Evolutionary conservation across 2,888 invertebrate species (phyloP).

Genomic region (Pteria penguin): DNA sequence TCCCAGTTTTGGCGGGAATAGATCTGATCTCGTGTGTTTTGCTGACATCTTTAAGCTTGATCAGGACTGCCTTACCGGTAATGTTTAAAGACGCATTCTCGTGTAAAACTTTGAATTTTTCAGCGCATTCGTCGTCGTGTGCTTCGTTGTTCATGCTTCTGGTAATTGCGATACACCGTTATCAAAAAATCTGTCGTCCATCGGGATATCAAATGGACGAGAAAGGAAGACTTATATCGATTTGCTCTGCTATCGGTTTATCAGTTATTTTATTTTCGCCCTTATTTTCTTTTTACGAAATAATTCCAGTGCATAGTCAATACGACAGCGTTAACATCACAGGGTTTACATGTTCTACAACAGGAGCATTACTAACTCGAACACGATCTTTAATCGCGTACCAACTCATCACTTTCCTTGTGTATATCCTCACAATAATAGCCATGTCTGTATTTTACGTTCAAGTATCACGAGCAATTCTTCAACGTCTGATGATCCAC

Average conservation of each 20-base stretch:
- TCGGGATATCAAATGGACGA: constrained; percentile 23
- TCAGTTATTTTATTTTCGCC: constrained; percentile 11
- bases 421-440: neutral
- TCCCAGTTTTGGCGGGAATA: constrained; percentile 32
- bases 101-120: constrained; percentile 24
- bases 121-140: constrained; percentile 9
- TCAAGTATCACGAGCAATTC: neutral
- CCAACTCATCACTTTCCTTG: neutral
- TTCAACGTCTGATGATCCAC: neutral
- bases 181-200: constrained; percentile 33
- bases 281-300: constrained; percentile 3
- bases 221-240: neutral
- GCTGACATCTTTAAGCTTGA: constrained; percentile 12
- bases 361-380: neutral
- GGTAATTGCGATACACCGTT: constrained; percentile 31
- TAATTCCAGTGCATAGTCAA: neutral
- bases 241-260: neutral
- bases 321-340: neutral
- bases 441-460: neutral
- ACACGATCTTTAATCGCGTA: neutral
- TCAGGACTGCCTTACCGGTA: constrained; percentile 19
- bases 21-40: constrained; percentile 29
- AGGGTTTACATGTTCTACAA: neutral
- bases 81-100: constrained; percentile 6
- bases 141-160: constrained; percentile 22